Percentiles rank a stretch among this genome's conserved stretches.
phyloP scores from a whole-genome alignment of 2,888 invertebrate genomes.

The Thera britannica region DNA sequence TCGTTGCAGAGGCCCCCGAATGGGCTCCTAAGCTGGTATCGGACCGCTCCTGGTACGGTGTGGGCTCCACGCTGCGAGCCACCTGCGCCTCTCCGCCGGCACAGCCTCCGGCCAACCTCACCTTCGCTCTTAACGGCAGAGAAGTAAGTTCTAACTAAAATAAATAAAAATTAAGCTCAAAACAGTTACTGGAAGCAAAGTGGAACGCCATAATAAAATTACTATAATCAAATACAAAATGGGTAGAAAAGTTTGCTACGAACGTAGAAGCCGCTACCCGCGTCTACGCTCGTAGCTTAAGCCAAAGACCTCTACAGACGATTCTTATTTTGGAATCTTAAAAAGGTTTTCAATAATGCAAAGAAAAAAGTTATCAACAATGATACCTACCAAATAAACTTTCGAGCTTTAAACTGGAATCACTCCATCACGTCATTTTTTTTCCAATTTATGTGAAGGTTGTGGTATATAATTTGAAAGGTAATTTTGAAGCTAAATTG shows the following conservation, averaged over 20 bases:
- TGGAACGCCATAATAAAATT: no score
- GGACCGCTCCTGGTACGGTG: slow-evolving; percentile 88
- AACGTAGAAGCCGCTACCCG: slow-evolving; percentile 11
- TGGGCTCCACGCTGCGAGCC: slow-evolving; percentile 87
- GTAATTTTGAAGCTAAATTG: no score
- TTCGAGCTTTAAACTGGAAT: no score
- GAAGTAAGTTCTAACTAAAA: slow-evolving; percentile 65
- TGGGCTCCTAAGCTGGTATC: slow-evolving; percentile 87
- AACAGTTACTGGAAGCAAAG: no score
- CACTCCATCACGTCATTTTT: no score
- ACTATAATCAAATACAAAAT: neutral
- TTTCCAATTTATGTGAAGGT: no score
- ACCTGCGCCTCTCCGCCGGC: slow-evolving; percentile 89
- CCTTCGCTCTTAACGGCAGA: slow-evolving; percentile 88
- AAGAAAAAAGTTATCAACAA: no score
- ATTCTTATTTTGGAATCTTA: no score
- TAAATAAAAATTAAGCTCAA: no score
- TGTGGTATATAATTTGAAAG: no score
- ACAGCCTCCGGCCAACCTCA: slow-evolving; percentile 88
- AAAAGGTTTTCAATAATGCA: no score
- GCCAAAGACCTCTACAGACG: neutral
- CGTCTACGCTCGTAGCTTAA: slow-evolving; percentile 11
- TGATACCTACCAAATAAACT: no score
- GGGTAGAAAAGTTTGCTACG: slow-evolving; percentile 3
- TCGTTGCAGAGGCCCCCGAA: slow-evolving; percentile 87